These are phyloP conservation scores for Drosophila setosimentum DNA, from an alignment of 2,888 invertebrate genomes.

Conservation along the genomic window DNA sequence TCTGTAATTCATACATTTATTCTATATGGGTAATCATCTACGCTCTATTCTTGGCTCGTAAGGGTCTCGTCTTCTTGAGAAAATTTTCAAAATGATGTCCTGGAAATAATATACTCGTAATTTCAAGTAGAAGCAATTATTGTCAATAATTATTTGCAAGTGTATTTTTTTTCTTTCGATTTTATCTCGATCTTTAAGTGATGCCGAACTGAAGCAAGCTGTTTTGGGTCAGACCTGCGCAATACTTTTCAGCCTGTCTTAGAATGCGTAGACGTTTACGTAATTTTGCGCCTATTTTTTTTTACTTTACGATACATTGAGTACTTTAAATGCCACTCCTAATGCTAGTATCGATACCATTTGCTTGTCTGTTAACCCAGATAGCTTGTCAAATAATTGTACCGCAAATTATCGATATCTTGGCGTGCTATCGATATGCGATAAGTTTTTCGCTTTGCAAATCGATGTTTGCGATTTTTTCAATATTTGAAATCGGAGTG, in stretches of 20 bases:
- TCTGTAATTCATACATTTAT: slow-evolving; percentile 14
- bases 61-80: too few species aligned
- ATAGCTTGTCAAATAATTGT: not conserved
- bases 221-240: slow-evolving; percentile 6
- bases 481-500: not conserved
- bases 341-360: not conserved
- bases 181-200: not conserved
- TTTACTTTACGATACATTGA: not conserved
- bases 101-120: not conserved
- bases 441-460: not conserved
- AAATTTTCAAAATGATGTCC: not conserved
- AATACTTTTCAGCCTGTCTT: not conserved
- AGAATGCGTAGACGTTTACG: not conserved
- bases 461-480: not conserved
- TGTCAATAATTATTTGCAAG: not conserved
- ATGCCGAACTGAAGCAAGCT: too few species aligned
- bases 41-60: not conserved
- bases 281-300: not conserved
- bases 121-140: not conserved
- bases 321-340: not conserved
- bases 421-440: not conserved
- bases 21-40: not conserved
- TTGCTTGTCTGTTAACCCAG: not conserved
- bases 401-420: slow-evolving; percentile 7
- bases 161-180: rapidly evolving